Percentiles rank a stretch among this genome's conserved stretches.
Evolutionary conservation across 2,888 invertebrate species (phyloP).

Genomic region (Lordiphosa fenestrarum): DNA sequence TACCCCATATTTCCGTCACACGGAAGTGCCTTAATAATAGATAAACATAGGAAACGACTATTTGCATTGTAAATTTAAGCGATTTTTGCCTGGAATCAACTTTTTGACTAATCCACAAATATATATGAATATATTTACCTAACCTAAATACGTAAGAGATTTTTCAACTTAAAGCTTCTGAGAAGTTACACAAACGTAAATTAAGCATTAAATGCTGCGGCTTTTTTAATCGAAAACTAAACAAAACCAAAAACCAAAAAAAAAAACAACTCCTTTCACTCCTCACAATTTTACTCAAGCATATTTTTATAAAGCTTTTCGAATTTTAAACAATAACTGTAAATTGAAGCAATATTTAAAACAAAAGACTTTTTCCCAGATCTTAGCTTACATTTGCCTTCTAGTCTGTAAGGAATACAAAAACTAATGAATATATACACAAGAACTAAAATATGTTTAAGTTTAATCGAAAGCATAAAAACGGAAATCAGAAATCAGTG

Average conservation of each 20-base stretch:
- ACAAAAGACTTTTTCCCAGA: constrained; percentile 60
- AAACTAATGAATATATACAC: constrained; percentile 23
- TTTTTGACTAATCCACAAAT: constrained; percentile 65
- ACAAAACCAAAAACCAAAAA: constrained; percentile 14
- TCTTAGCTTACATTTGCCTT: constrained; percentile 74
- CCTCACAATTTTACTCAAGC: constrained; percentile 56
- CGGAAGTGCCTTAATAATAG: constrained; percentile 79
- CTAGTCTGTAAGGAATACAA: constrained; percentile 55
- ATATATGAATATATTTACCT: constrained; percentile 53
- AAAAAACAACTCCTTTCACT: constrained; percentile 23
- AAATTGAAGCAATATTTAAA: constrained; percentile 26
- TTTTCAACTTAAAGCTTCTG: constrained; percentile 68
- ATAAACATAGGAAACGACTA: constrained; percentile 31
- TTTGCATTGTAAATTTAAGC: constrained; percentile 63
- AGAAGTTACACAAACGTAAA: constrained; percentile 53
- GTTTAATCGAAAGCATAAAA: constrained; percentile 1
- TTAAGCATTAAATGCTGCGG: constrained; percentile 67
- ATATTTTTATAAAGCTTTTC: constrained; percentile 77
- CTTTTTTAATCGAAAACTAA: constrained; percentile 6
- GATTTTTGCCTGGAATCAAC: constrained; percentile 58
- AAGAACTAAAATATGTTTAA: constrained; percentile 23
- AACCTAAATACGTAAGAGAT: constrained; percentile 61
- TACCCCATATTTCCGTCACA: constrained; percentile 79
- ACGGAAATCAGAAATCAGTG: constrained; percentile 51
- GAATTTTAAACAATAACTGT: constrained; percentile 46